A percentile compares a stretch with the other conserved stretches of the same genome.
Evolutionary conservation across 2,888 invertebrate genomes (phyloP).

Genomic region (Cephus spinipes): DNA sequence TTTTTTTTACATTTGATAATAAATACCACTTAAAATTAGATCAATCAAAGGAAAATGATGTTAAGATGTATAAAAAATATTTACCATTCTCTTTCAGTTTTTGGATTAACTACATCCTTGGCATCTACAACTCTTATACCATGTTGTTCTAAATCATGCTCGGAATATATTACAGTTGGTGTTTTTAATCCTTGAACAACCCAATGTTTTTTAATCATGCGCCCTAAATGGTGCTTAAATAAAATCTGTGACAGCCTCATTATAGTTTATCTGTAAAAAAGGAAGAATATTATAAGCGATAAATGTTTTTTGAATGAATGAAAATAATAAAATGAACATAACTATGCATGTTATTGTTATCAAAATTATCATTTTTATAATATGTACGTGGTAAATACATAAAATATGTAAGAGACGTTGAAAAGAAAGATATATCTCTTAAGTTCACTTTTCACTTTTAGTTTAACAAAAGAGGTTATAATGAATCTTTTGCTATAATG

Average conservation of each 20-base stretch:
- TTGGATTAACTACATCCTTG: slow-evolving; percentile 70
- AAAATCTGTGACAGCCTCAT: slow-evolving; percentile 78
- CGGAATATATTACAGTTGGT: slow-evolving; percentile 70
- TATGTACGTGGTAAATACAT: no score
- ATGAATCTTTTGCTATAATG: not conserved
- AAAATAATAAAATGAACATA: not conserved
- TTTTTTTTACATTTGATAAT: slow-evolving; percentile 12
- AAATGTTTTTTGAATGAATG: not conserved
- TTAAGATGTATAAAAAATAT: not conserved
- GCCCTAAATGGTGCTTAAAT: slow-evolving; percentile 77
- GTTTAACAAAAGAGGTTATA: not conserved
- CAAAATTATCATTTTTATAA: no score
- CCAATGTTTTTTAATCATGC: slow-evolving; percentile 82
- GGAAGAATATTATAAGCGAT: not conserved
- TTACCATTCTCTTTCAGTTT: not conserved
- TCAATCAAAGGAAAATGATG: not conserved
- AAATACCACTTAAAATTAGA: slow-evolving; percentile 4
- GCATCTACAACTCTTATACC: slow-evolving; percentile 76
- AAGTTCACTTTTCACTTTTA: not conserved
- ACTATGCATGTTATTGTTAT: not conserved
- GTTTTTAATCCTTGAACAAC: slow-evolving; percentile 73
- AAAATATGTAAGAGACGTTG: not conserved
- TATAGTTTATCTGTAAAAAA: slow-evolving; percentile 36
- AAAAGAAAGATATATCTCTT: not conserved
- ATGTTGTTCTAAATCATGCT: slow-evolving; percentile 69